Base-by-base conservation (phyloP, 2,797 vertebrate genomes). In the Eulemur coronatus region DNA sequence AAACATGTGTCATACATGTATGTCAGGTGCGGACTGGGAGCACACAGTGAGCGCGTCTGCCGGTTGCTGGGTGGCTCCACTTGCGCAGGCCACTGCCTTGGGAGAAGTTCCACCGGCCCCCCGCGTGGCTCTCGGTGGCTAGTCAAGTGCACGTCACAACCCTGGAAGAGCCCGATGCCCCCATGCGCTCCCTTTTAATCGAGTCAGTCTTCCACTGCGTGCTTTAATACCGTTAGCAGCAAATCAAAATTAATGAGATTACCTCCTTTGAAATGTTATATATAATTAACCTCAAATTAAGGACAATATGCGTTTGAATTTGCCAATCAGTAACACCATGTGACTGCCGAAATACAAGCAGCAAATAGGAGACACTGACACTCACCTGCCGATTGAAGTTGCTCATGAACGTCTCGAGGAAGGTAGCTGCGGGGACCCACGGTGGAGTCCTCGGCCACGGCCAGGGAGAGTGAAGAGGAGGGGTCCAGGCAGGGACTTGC, bases 161-260 rank as follows among this genome's bases (percentile, higher is more conserved):
- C 4, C 22, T 3, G 78, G 35, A n/a, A 52, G 75, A 70, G 69
- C 70, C 2, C 0, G 30, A 6, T 33, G 2, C 33, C 55, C 65
- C 18, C 48, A 50, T n/a, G 22, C 0, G 48, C 70, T 73, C 65
- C 43, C 4, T 69, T 76, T 72, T 55, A 82, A 86, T 84, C 9
- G 63, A 88, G 78, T 43, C 69, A 9, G 84, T 91, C 78, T 97
- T 96, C 92, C 88, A 72, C 57, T 28, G 61, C 2, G 0, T 46
- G 95, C 94, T 91, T 86, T 87, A 91, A 96, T 84, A 69, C 93
- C 61, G 89, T 91, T 92, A 89, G 94, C 92, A 92, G 95, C 97
- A 95, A 97, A 96, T 97, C 96, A 97, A 78, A 98, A 97, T 96
- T 96, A 97, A 97, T 97, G 96, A 98, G 96, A 97, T 96, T 94